Conservation (phyloP, 2,797 vertebrate genomes). For the Acrocephalus scirpaceus region DNA sequence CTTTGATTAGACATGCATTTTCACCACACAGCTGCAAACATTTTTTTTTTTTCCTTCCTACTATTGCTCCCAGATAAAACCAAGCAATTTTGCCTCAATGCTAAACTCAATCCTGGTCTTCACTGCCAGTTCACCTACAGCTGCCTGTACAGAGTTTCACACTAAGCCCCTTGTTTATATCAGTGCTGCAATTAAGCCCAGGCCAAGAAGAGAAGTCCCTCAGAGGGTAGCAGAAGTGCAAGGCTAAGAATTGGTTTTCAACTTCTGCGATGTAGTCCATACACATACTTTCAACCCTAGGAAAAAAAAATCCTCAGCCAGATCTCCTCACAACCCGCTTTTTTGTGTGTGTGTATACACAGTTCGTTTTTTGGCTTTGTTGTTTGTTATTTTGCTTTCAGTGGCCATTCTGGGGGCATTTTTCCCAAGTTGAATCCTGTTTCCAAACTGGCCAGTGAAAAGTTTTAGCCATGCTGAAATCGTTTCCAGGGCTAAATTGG, state of each 20-base stretch:
- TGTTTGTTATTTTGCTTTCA: constrained; percentile 19
- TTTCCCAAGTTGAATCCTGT: constrained; percentile 71
- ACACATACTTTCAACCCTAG: background rate
- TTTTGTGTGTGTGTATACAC: background rate
- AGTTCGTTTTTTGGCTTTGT: background rate
- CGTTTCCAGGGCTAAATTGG: constrained; percentile 81
- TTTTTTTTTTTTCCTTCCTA: constrained; percentile 43
- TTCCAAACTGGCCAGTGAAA: constrained; percentile 76
- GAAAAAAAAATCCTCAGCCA: background rate
- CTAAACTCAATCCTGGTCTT: constrained; percentile 74
- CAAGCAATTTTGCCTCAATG: constrained; percentile 33
- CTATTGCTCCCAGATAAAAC: constrained; percentile 61
- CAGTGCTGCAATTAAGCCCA: constrained; percentile 86
- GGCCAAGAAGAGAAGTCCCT: constrained; percentile 89
- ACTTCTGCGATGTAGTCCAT: constrained; percentile 42
- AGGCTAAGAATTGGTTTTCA: constrained; percentile 85
- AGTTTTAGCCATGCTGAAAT: constrained; percentile 81
- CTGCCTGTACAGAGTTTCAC: constrained; percentile 87
- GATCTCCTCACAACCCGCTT: background rate
- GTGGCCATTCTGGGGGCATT: constrained; percentile 73
- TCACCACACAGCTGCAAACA: constrained; percentile 66
- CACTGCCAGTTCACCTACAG: constrained; percentile 85
- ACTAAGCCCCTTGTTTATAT: constrained; percentile 94
- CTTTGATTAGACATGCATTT: constrained; percentile 70
- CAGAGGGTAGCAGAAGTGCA: constrained; percentile 90